A percentile compares a stretch with the other conserved stretches of the same genome.
These are phyloP conservation scores for Macroglossus sobrinus DNA, from an alignment of 2,113 vertebrate species.

Conservation along the genomic window DNA sequence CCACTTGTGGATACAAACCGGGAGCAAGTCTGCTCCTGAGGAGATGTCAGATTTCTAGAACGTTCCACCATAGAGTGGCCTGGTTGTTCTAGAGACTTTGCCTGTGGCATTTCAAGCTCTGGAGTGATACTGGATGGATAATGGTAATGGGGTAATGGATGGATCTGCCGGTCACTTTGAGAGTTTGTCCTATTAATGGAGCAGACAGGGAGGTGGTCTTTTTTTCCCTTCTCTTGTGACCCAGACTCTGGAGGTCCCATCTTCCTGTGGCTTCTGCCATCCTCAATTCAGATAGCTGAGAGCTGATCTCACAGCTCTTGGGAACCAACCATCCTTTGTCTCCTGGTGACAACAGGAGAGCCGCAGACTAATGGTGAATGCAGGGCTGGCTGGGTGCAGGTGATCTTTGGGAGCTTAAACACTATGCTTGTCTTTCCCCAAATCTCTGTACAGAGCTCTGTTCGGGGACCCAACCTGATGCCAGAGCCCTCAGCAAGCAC, in stretches of 20 bases:
- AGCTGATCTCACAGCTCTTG: neutral
- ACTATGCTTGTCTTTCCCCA: neutral
- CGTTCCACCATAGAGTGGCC: neutral
- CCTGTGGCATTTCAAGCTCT: neutral
- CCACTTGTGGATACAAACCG: neutral
- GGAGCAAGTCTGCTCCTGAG: neutral
- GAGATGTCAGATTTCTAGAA: neutral
- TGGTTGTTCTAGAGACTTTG: neutral
- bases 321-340: neutral
- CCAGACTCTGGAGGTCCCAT: neutral
- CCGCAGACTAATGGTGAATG: neutral
- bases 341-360: neutral
- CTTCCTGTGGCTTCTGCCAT: neutral
- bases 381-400: neutral
- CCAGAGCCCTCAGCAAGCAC: neutral
- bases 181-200: neutral
- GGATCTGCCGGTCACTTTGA: neutral
- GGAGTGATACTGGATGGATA: neutral
- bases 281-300: neutral
- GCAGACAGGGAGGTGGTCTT: neutral
- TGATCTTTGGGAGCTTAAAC: neutral
- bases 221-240: neutral
- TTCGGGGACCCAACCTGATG: rapidly evolving
- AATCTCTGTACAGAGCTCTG: neutral
- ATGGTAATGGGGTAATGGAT: neutral